Base-by-base conservation (phyloP, 2,797 vertebrate genomes). In the Phoeniculus purpureus region DNA sequence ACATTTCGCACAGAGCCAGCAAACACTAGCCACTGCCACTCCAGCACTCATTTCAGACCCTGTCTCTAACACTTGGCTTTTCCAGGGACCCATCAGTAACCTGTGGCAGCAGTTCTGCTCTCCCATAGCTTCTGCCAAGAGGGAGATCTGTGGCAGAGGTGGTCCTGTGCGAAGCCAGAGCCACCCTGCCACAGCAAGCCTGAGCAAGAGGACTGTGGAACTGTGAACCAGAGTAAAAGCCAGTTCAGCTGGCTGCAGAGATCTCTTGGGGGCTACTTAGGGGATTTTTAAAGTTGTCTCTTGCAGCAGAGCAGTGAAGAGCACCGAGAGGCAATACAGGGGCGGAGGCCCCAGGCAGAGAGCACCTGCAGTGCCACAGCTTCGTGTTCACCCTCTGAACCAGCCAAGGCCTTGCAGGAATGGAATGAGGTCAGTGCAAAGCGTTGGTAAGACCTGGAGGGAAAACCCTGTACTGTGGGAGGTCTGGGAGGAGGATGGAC, bases 181-280 rank as follows among this genome's bases (percentile, higher is more conserved):
- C 55, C 47, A 67, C 55, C 37, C 45, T 29, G 45, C 34, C 61
- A 29, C 61, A 70, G 81, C 66, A 91, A 56, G 77, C 68, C 64
- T 70, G 45, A 56, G 26, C 43, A 74, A 80, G 66, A 78, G 22
- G 43, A 55, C 70, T 29, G 12, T 2, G 43, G 61, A 85, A 81
- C 75, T 95, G 71, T 90, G 83, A 94, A 92, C 76, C 45, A 78
- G 68, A 48, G 88, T 86, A 94, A 90, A 92, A 92, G 86, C 47
- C 79, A 85, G 76, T 77, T 89, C 81, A 68, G 48, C 47, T 51
- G 37, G 59, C 48, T 54, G 27, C 2, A 5, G 74, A 76, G 78
- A 87, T 27, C 87, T 88, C 87, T 43, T 29, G 37, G 59, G 61
- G 89, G 55, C 29, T 77, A 37, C 81, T 80, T 52, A 25, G 52